Evolutionary conservation across 2,888 invertebrate genomes (phyloP).

Genomic region (Synergus umbraculus): DNA sequence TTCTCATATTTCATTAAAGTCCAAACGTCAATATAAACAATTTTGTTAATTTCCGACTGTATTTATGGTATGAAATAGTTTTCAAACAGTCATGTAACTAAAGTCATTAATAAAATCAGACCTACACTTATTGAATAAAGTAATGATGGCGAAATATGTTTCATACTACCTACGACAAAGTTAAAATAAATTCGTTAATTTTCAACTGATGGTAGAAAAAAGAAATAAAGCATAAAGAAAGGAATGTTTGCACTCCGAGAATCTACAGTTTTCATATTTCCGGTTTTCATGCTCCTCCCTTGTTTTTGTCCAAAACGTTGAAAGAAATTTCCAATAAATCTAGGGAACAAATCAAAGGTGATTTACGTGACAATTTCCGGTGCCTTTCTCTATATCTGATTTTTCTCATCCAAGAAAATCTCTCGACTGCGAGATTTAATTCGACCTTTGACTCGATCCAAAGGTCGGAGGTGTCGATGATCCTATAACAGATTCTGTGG

Average conservation of each 20-base stretch:
- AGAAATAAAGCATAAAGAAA: background rate
- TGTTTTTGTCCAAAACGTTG: slow-evolving; percentile 1
- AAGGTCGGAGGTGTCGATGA: slow-evolving; percentile 31
- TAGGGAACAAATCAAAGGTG: slow-evolving; percentile 18
- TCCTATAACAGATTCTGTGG: background rate
- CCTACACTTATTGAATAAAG: background rate
- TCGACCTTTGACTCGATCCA: slow-evolving; percentile 34
- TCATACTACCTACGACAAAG: no score
- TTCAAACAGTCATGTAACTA: no score
- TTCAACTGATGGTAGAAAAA: no score
- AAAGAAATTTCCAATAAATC: slow-evolving; percentile 26
- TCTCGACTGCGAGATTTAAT: slow-evolving; percentile 35
- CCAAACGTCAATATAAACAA: no score
- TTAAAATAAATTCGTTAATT: no score
- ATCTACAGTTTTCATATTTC: background rate
- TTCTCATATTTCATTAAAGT: no score
- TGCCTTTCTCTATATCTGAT: slow-evolving; percentile 15
- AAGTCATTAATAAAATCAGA: background rate
- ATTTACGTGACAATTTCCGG: slow-evolving; percentile 36
- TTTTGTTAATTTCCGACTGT: no score
- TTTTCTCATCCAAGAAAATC: slow-evolving; percentile 35
- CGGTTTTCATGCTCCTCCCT: background rate
- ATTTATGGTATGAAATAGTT: no score
- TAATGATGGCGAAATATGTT: background rate
- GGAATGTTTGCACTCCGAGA: background rate